A percentile compares a stretch with the other conserved stretches of the same genome.
Conservation (phyloP, 2,113 vertebrate genomes). For the Ctenomys sociabilis region DNA sequence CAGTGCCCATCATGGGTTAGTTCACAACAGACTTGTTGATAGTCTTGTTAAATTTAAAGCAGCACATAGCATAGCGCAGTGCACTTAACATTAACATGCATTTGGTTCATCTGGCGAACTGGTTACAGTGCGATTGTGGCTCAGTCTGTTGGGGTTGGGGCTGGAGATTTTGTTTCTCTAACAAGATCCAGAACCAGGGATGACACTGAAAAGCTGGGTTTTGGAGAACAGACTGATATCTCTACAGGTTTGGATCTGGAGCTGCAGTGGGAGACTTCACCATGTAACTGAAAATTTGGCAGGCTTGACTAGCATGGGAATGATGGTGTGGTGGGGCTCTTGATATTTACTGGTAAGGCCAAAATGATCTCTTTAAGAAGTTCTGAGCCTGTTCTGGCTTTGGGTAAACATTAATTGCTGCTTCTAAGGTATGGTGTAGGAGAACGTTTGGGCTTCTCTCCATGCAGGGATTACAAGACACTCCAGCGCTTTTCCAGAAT, state of each 20-base stretch:
- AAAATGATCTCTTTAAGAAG: neutral
- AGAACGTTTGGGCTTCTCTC: neutral
- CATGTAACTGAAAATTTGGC: neutral
- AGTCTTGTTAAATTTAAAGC: neutral
- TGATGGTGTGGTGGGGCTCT: neutral
- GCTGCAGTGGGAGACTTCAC: neutral
- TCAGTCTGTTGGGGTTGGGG: neutral
- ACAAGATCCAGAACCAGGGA: neutral
- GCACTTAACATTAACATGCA: neutral
- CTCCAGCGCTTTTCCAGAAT: neutral
- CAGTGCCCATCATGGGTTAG: neutral
- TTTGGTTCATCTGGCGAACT: neutral
- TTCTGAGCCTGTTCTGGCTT: neutral
- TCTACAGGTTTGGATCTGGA: neutral
- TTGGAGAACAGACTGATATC: neutral
- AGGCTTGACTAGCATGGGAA: neutral
- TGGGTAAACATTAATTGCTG: neutral
- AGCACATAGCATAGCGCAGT: rapidly evolving
- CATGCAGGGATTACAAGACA: too few relatives aligned
- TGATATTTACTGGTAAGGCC: neutral
- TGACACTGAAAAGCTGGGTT: neutral
- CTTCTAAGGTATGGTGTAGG: neutral
- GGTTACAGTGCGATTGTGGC: neutral
- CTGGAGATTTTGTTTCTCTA: neutral
- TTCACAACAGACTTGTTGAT: neutral